Evolutionary conservation across 2,113 vertebrate genomes (phyloP).

Genomic region (Pomatorhinus ruficollis): DNA sequence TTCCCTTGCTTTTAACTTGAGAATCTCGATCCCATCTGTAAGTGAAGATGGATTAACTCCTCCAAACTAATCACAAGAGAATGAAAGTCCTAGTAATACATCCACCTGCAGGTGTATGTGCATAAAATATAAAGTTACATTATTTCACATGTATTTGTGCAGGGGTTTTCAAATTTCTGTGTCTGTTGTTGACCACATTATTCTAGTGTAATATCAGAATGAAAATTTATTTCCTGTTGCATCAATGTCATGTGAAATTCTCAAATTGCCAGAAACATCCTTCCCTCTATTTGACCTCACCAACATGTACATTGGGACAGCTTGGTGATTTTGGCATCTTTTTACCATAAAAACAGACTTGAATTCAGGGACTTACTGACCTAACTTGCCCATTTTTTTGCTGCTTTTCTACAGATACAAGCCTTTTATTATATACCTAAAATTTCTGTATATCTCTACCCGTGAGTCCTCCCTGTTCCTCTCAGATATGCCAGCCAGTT

Average conservation of each 20-base stretch:
- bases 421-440: background rate
- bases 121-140: background rate
- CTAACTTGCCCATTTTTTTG: background rate
- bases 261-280: background rate
- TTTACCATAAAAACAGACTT: background rate
- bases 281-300: background rate
- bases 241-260: background rate
- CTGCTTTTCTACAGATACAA: background rate
- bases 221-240: background rate
- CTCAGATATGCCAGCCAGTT: background rate
- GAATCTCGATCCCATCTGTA: background rate
- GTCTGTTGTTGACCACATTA: background rate
- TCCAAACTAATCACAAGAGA: background rate
- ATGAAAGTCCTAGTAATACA: background rate
- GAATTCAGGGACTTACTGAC: background rate
- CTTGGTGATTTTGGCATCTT: background rate
- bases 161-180: fast-evolving
- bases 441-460: background rate
- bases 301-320: background rate
- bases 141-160: background rate
- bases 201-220: background rate
- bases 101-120: background rate
- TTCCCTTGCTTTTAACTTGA: background rate
- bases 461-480: background rate
- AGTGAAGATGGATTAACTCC: background rate